These are phyloP conservation scores for Oasisia sp. DNA, from an alignment of 2,888 invertebrate species.

Conservation along the genomic window DNA sequence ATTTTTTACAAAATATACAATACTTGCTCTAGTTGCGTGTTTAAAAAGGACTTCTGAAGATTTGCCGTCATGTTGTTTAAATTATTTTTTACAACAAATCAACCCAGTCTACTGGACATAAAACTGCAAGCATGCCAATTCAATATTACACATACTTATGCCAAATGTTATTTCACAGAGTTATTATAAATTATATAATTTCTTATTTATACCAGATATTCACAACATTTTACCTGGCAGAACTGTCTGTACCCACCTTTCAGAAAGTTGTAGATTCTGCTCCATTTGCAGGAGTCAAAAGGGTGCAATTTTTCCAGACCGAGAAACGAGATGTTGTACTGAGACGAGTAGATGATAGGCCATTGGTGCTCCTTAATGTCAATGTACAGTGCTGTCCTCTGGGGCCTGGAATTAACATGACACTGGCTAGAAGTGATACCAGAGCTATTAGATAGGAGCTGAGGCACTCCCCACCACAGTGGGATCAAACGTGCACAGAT, in stretches of 20 bases:
- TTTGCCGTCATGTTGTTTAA: too few species aligned
- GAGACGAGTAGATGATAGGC: constrained; percentile 80
- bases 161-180: not conserved
- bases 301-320: constrained; percentile 87
- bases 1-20: too few species aligned
- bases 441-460: too few species aligned
- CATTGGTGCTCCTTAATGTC: constrained; percentile 68
- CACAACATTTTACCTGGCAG: not conserved
- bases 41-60: too few species aligned
- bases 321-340: constrained; percentile 83
- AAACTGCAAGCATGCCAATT: not conserved
- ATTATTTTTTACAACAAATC: too few species aligned
- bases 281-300: constrained; percentile 90
- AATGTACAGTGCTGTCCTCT: constrained; percentile 30
- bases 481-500: too few species aligned
- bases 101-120: too few species aligned
- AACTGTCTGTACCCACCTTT: constrained; percentile 56
- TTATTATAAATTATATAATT: constrained; percentile 17
- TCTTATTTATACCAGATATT: constrained; percentile 27
- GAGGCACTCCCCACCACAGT: too few species aligned
- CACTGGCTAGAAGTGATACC: not conserved
- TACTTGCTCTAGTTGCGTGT: too few species aligned
- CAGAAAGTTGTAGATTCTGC: constrained; percentile 72
- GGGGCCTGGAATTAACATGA: not conserved
- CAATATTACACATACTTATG: not conserved